phyloP scores from a whole-genome alignment of 2,888 invertebrate genomes.

The Parthenolecanium corni region DNA sequence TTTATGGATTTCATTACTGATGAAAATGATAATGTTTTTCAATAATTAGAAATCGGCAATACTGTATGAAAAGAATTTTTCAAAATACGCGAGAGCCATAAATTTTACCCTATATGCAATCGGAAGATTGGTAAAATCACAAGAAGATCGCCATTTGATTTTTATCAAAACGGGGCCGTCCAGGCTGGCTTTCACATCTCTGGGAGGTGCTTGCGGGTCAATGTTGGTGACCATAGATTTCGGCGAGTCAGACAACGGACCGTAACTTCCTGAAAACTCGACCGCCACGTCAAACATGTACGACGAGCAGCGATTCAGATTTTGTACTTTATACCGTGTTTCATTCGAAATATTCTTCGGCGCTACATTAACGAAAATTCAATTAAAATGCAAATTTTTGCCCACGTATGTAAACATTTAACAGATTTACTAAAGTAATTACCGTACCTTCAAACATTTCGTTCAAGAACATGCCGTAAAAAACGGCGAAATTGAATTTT shows the following conservation, averaged over 20 bases:
- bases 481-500: constrained; percentile 56
- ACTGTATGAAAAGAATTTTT: no score
- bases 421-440: not conserved
- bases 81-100: no score
- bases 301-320: constrained; percentile 59
- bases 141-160: constrained; percentile 29
- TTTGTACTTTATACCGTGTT: constrained; percentile 46
- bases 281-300: constrained; percentile 61
- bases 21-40: no score
- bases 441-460: constrained; percentile 42
- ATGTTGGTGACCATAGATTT: constrained; percentile 49
- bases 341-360: constrained; percentile 44
- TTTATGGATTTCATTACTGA: no score
- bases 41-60: no score
- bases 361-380: constrained; percentile 38
- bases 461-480: constrained; percentile 51
- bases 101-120: constrained; percentile 26
- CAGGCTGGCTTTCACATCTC: constrained; percentile 46
- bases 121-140: constrained; percentile 15
- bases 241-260: constrained; percentile 47
- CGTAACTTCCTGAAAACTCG: constrained; percentile 42
- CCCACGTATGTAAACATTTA: not conserved
- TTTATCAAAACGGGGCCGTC: constrained; percentile 23
- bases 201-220: constrained; percentile 55
- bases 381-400: not conserved